Percentiles rank a stretch among this genome's conserved stretches.
These are phyloP conservation scores for Labroides dimidiatus DNA, from an alignment of 2,797 vertebrate genomes.

Conservation along the genomic window DNA sequence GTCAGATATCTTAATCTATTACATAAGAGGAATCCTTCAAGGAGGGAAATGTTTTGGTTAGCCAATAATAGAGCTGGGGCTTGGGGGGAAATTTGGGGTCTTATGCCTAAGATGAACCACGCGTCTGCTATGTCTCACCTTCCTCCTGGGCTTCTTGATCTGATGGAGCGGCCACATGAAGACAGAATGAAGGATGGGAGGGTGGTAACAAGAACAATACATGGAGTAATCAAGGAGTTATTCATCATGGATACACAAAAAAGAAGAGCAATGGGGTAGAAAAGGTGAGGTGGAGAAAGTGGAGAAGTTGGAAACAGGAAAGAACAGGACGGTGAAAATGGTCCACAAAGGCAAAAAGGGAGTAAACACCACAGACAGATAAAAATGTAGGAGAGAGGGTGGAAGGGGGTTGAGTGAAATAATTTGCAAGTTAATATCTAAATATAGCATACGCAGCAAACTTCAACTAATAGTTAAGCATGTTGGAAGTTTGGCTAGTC, in stretches of 20 bases:
- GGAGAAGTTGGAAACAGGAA: neutral
- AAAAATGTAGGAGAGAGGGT: neutral
- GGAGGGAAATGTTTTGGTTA: neutral
- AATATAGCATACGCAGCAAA: neutral
- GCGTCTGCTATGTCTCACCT: slow-evolving; percentile 65
- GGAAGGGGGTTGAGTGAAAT: slow-evolving; percentile 8
- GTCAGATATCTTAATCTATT: neutral
- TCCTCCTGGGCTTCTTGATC: slow-evolving; percentile 76
- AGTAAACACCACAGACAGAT: neutral
- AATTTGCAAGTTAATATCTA: slow-evolving; percentile 25
- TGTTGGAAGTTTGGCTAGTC: slow-evolving; percentile 13
- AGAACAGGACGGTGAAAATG: neutral
- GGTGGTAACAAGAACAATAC: slow-evolving; percentile 9
- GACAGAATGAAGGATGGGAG: slow-evolving; percentile 29
- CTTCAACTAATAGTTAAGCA: slow-evolving; percentile 18
- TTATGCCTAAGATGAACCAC: slow-evolving; percentile 11
- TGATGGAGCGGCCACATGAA: slow-evolving; percentile 49
- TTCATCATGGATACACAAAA: slow-evolving; percentile 1
- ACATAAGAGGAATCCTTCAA: slow-evolving; percentile 21
- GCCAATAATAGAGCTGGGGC: neutral
- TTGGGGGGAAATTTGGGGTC: slow-evolving; percentile 2
- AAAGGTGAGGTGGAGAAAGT: neutral
- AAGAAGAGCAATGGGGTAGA: neutral
- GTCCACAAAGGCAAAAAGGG: neutral
- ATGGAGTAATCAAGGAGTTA: slow-evolving; percentile 8